These are phyloP conservation scores for Muscina levida DNA, from an alignment of 2,888 invertebrate genomes.

Conservation along the genomic window DNA sequence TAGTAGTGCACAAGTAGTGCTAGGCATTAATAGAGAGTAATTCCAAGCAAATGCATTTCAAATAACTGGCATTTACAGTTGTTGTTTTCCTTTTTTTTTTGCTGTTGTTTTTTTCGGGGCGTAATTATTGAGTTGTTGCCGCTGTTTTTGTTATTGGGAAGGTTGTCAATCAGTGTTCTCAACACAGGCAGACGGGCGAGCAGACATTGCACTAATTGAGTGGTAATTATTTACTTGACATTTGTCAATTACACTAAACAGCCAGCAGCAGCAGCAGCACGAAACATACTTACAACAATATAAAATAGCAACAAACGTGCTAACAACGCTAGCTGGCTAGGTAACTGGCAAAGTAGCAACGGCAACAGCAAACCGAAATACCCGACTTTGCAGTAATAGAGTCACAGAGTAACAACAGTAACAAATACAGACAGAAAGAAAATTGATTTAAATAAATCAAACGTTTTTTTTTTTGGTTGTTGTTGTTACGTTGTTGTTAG, in stretches of 20 bases:
- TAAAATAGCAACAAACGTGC: neutral
- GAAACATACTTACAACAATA: conserved; percentile 5
- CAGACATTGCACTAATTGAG: conserved; percentile 65
- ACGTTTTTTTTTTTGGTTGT: conserved; percentile 1
- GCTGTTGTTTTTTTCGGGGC: conserved; percentile 32
- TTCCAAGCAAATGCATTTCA: conserved; percentile 54
- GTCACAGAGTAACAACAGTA: neutral
- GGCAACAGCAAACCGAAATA: too few species aligned
- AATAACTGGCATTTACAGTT: conserved; percentile 45
- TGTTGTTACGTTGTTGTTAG: too few species aligned
- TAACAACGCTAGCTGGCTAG: neutral
- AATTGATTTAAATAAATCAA: conserved; percentile 48
- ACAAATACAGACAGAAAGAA: conserved; percentile 38
- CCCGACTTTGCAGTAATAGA: neutral
- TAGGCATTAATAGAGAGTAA: conserved; percentile 13
- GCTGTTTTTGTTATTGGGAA: conserved; percentile 44
- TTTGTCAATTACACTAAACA: conserved; percentile 60
- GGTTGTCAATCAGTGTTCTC: conserved; percentile 24
- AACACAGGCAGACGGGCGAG: neutral
- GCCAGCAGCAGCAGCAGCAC: too few species aligned
- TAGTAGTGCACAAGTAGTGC: conserved; percentile 39
- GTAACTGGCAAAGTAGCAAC: neutral
- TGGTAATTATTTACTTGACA: conserved; percentile 65
- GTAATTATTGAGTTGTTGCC: conserved; percentile 50
- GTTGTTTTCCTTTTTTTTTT: conserved; percentile 13